Evolutionary conservation across 1,140 invertebrate species (phyloP).

Genomic region (Drosophila subpulchrella): DNA sequence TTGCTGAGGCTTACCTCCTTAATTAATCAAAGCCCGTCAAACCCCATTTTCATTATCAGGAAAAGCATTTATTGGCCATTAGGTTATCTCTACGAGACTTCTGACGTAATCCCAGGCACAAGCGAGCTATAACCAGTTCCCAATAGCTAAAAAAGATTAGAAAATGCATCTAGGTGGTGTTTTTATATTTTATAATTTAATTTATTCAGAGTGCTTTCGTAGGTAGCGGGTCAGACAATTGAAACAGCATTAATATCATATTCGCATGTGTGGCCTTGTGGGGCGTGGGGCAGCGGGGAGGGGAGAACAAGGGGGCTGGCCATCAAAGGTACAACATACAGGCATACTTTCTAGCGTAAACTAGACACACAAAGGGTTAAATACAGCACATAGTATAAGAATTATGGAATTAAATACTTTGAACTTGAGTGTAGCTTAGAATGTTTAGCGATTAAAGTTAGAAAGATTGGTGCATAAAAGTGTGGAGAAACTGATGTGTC

Average conservation of each 20-base stretch:
- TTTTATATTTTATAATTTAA: conserved; percentile 73
- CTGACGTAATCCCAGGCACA: neutral
- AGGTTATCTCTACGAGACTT: conserved; percentile 19
- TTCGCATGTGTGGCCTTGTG: conserved; percentile 30
- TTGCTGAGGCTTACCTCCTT: neutral
- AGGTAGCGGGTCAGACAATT: conserved; percentile 50
- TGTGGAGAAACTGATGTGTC: conserved; percentile 27
- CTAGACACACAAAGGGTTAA: conserved; percentile 41
- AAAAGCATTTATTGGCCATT: neutral
- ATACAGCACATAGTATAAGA: conserved; percentile 24
- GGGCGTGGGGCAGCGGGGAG: conserved; percentile 9
- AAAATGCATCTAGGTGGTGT: conserved; percentile 21
- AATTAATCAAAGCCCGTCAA: conserved; percentile 1
- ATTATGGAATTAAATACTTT: conserved; percentile 64
- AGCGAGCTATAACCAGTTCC: conserved; percentile 9
- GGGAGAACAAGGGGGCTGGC: conserved; percentile 25
- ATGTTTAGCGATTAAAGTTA: conserved; percentile 37
- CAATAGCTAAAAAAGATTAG: conserved; percentile 1
- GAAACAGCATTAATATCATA: conserved; percentile 72
- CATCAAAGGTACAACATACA: conserved; percentile 59
- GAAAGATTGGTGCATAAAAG: conserved; percentile 6
- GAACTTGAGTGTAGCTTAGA: conserved; percentile 56
- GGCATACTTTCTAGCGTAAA: conserved; percentile 34
- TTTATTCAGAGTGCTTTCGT: conserved; percentile 70
- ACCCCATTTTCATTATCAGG: conserved; percentile 16